These are phyloP conservation scores for Mimachlamys varia DNA, from an alignment of 2,888 invertebrate genomes.

Conservation along the genomic window DNA sequence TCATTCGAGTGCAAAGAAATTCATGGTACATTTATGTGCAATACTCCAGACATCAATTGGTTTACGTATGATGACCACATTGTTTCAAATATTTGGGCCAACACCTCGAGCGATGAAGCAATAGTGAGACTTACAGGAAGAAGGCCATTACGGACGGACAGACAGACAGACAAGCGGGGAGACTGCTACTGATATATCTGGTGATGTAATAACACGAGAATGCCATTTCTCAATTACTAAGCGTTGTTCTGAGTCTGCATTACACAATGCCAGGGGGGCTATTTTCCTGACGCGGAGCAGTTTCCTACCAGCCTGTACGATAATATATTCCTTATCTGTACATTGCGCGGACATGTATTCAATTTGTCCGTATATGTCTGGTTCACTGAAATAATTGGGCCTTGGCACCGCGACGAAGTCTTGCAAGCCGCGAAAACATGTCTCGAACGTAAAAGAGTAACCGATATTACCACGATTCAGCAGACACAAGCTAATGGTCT, in stretches of 20 bases:
- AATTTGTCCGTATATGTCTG: conserved; percentile 5
- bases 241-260: background rate
- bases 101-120: background rate
- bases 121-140: background rate
- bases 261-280: background rate
- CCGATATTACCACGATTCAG: background rate
- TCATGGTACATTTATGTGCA: too few species aligned
- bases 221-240: conserved; percentile 15
- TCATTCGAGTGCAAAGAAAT: too few species aligned
- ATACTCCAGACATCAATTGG: background rate
- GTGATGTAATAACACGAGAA: background rate
- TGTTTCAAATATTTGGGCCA: background rate
- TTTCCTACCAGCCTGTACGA: background rate
- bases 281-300: background rate
- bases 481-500: background rate
- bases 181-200: background rate
- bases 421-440: background rate
- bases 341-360: background rate
- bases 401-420: background rate
- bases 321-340: conserved; percentile 13
- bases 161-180: background rate
- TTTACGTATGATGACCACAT: background rate
- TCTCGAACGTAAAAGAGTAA: background rate
- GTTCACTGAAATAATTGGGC: background rate
- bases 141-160: conserved; percentile 17